Base-by-base conservation (phyloP, 1,140 invertebrate genomes). In the Globodera rostochiensis region DNA sequence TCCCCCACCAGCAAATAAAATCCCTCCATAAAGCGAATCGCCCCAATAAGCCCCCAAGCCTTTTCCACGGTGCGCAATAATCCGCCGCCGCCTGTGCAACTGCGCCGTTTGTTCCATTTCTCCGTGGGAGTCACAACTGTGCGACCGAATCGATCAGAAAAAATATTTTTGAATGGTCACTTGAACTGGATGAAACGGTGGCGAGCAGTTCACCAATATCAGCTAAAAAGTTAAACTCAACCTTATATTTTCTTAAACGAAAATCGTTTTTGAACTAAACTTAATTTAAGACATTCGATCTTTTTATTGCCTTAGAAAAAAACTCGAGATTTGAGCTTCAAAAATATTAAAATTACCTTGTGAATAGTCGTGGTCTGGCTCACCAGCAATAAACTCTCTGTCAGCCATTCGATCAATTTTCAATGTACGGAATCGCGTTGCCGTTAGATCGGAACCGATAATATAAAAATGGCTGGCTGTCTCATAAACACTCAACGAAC, bases 21-120 rank as follows among this genome's bases (percentile, higher is more conserved):
- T 47, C 88, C 88, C 69, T 88, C 87, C 7, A 89, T 64, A 77
- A 89, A 89, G 66, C 87, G 64, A 49, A 89, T 87, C 15, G 84
- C 88, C 36, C 88, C 88, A 60, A 89, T 82, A 47, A 89, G 79
- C 46, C 88, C 88, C 71, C 74, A 90, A n/a, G 88, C 88, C 45
- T 83, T 82, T 71, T 80, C 87, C 4, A 90, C 80, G 69, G 87
- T 84, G 80, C 90, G 86, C 50, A 90, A 36, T 6, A 89, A 77
- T 19, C 86, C 86, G 25, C 75, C 78, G 71, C 73, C 75, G 36
- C 53, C 25, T 5, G 45, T 50, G 66, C 73, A 60, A 69, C 80
- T 79, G 53, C 71, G 76, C 49, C 75, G 60, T 71, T 86, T 79
- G 50, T 67, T 87, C 77, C 83, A 87, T 75, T 77, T 71, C 46